Conservation (phyloP, 2,113 vertebrate genomes). For the Anguilla japonica region DNA sequence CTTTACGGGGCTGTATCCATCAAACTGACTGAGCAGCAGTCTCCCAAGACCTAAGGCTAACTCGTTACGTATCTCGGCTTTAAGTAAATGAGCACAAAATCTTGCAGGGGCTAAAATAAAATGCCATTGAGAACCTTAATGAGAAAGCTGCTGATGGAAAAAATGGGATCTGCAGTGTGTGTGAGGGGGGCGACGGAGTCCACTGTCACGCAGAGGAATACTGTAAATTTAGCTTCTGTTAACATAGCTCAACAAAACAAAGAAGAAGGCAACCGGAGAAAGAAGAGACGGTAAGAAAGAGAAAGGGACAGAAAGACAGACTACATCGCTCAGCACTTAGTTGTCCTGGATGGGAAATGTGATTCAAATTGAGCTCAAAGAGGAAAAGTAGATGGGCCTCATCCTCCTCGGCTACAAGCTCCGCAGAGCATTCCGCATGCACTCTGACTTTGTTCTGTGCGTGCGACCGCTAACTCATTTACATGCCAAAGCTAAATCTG, state of each 20-base stretch:
- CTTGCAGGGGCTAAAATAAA: neutral
- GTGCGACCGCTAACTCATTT: slow-evolving; percentile 15
- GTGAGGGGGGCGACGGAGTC: neutral
- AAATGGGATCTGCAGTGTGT: neutral
- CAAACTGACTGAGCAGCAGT: neutral
- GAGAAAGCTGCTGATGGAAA: neutral
- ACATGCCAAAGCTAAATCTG: slow-evolving; percentile 15
- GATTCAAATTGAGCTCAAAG: neutral
- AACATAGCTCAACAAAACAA: neutral
- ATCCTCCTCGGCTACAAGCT: slow-evolving; percentile 5
- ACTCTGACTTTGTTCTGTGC: neutral
- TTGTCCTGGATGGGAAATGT: slow-evolving; percentile 3
- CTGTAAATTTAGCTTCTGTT: neutral
- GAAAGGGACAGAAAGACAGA: neutral
- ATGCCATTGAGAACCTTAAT: neutral
- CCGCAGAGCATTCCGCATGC: neutral
- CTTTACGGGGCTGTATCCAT: slow-evolving; percentile 1
- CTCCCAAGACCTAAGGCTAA: neutral
- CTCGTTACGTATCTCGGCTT: neutral
- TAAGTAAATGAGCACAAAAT: neutral
- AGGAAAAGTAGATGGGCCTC: neutral
- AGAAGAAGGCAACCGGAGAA: neutral
- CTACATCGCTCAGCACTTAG: neutral
- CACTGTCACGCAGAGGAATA: neutral
- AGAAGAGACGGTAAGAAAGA: neutral